Conservation (phyloP, 2,888 invertebrate species). For the Epirrhoe tristata region DNA sequence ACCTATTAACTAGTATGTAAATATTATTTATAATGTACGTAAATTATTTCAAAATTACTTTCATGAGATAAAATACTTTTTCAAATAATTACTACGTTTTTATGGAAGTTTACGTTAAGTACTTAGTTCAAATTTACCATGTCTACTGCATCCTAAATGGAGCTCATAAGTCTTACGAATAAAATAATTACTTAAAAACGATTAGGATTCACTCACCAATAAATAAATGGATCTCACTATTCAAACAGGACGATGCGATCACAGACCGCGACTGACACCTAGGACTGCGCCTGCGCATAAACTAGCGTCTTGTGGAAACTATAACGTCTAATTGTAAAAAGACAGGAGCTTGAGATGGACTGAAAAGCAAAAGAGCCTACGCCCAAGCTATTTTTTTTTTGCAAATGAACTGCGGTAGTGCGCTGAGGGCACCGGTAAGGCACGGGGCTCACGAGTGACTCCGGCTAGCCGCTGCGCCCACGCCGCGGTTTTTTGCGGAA, state of each 20-base stretch:
- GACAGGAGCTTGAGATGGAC: not conserved
- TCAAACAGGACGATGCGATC: not conserved
- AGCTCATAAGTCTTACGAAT: too few relatives aligned
- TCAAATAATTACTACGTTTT: too few relatives aligned
- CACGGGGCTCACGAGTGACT: conserved; percentile 25
- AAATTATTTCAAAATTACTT: too few relatives aligned
- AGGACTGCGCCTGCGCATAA: not conserved
- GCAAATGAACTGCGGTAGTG: not conserved
- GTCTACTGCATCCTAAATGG: too few relatives aligned
- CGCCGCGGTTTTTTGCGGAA: conserved; percentile 28
- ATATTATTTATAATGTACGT: too few relatives aligned
- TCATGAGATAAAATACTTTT: too few relatives aligned
- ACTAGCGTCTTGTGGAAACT: not conserved
- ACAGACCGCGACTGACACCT: not conserved
- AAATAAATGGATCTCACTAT: conserved; percentile 25
- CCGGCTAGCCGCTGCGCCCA: conserved; percentile 16
- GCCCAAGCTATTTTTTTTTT: not conserved
- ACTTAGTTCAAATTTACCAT: too few relatives aligned
- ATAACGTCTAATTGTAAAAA: not conserved
- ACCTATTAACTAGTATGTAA: too few relatives aligned
- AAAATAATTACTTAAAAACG: too few relatives aligned
- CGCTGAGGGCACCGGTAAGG: conserved; percentile 24
- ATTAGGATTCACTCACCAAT: conserved; percentile 37
- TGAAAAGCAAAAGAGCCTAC: not conserved
- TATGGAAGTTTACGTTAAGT: too few relatives aligned